Base-by-base conservation (phyloP, 1,140 invertebrate genomes). In the Notospermus geniculatus region DNA sequence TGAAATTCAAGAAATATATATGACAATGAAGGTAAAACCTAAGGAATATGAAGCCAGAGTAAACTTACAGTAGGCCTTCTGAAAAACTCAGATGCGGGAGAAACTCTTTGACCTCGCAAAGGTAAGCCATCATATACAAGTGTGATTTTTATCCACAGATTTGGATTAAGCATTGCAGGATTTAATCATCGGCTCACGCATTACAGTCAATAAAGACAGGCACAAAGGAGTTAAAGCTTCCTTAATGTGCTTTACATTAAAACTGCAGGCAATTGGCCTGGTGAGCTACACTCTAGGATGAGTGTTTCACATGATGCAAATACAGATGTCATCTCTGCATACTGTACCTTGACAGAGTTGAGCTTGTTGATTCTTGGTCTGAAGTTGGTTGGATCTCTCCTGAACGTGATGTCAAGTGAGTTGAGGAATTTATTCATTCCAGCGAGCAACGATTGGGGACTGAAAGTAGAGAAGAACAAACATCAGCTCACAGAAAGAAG, bases 381-480 rank as follows among this genome's bases (percentile, higher is more conserved):
- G 82, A 95, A 98, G 80, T 98, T 99, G 78, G 98, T 98, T 0
- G 96, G 95, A 86, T 99, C 97, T 79, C 97, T 85, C 73, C 97
- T 86, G 85, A 99, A 99, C 4, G 97, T 99, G 67, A 99, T 99
- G 55, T 95, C 92, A 17, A 99, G 82, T n/a, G 97, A 86, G 81
- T 96, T 89, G 67, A 99, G 85, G 84, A 99, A 99, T 69, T 89
- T 87, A 81, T 99, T 99, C 97, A 99, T 99, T 66, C 97, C 97
- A 72, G 92, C 91, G 53, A 99, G 85, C 50, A 99, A 82, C 2
- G 91, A 93, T 82, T 98, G 95, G 0, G 97, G 97, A 19, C 83
- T 83, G 70, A 55, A 72, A 72, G 57, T 17, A 59, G 30, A 59
- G 52, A 15, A 46, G n/a, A 32, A 17, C 39, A 62, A 43, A 43